phyloP scores from a whole-genome alignment of 2,113 vertebrate species.

The Chaetops frenatus region DNA sequence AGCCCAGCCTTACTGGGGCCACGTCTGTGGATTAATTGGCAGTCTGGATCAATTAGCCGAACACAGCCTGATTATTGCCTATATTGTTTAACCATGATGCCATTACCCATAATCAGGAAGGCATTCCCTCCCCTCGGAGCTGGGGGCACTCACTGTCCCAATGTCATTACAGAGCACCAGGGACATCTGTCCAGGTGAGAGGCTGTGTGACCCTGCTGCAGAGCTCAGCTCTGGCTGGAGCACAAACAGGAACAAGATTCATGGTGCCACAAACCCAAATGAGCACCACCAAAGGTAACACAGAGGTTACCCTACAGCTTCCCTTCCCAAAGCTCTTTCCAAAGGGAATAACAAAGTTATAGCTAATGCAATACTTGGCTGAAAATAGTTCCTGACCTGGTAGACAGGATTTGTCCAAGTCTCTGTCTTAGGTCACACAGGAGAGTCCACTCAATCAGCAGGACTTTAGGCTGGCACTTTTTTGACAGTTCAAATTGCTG shows the following conservation, averaged over 20 bases:
- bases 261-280: not conserved
- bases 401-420: not conserved
- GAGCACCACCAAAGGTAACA: not conserved
- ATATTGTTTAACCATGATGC: not conserved
- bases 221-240: not conserved
- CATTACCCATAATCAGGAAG: not conserved
- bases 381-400: not conserved
- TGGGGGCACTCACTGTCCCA: not conserved
- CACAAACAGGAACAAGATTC: not conserved
- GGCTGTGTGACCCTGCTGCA: not conserved
- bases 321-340: not conserved
- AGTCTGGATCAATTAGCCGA: not conserved
- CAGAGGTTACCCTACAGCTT: slow-evolving; percentile 2
- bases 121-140: not conserved
- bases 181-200: not conserved
- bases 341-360: slow-evolving; percentile 12
- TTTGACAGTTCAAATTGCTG: not conserved
- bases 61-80: not conserved
- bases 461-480: not conserved
- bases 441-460: not conserved
- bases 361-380: not conserved
- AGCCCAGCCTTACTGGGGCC: not conserved
- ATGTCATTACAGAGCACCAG: not conserved
- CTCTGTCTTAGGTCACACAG: not conserved
- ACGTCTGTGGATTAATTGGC: not conserved